phyloP scores from a whole-genome alignment of 2,797 vertebrate species.

The Sebastolobus alascanus region DNA sequence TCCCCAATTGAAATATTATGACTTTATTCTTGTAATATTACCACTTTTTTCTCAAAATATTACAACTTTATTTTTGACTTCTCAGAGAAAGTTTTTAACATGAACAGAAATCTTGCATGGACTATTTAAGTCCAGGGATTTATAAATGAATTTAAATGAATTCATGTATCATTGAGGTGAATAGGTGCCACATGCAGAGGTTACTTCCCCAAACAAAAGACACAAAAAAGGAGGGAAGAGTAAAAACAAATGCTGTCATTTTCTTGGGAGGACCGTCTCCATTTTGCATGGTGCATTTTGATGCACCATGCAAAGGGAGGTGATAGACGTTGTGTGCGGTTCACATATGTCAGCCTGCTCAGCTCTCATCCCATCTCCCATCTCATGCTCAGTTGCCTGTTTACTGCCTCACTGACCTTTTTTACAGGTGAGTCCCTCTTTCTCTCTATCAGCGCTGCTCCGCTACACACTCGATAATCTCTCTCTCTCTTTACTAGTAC shows the following conservation, averaged over 20 bases:
- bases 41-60: too few relatives aligned
- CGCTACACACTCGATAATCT: constrained; percentile 27
- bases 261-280: neutral
- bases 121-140: too few relatives aligned
- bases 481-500: constrained; percentile 28
- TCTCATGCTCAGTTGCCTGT: constrained; percentile 39
- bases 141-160: too few relatives aligned
- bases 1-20: too few relatives aligned
- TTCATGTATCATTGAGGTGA: too few relatives aligned
- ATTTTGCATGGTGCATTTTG: neutral
- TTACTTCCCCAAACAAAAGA: too few relatives aligned
- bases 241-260: neutral
- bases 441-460: constrained; percentile 38
- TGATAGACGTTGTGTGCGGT: neutral
- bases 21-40: too few relatives aligned
- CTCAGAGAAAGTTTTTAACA: too few relatives aligned
- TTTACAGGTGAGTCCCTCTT: constrained; percentile 58
- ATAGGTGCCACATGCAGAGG: too few relatives aligned
- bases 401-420: constrained; percentile 70
- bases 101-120: too few relatives aligned
- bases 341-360: constrained; percentile 11
- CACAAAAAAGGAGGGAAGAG: too few relatives aligned
- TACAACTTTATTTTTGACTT: too few relatives aligned
- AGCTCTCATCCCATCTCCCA: constrained; percentile 9
- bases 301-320: neutral